These are phyloP conservation scores for Popillia japonica DNA, from an alignment of 1,140 invertebrate genomes.

Conservation along the genomic window DNA sequence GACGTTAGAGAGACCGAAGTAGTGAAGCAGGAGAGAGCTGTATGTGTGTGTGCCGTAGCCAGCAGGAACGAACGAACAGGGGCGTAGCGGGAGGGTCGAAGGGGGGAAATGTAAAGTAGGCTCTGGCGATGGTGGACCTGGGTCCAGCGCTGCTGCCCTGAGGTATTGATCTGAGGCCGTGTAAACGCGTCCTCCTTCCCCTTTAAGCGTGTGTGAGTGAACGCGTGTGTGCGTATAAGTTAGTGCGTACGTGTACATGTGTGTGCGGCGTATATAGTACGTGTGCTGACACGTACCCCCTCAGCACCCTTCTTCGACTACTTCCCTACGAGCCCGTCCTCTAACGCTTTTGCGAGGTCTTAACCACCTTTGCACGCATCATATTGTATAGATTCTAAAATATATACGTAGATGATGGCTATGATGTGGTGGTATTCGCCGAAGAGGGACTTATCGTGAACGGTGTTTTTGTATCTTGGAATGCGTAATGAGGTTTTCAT, in stretches of 20 bases:
- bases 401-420: too few species aligned
- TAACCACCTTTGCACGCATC: neutral
- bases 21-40: constrained; percentile 16
- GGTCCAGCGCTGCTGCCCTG: constrained; percentile 59
- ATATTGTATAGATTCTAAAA: neutral
- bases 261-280: constrained; percentile 6
- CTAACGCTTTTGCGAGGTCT: constrained; percentile 17
- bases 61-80: constrained; percentile 12
- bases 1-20: constrained; percentile 31
- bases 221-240: constrained; percentile 53
- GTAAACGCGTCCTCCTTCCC: constrained; percentile 14
- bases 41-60: constrained; percentile 19
- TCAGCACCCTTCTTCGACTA: too few species aligned
- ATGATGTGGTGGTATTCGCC: too few species aligned
- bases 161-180: constrained; percentile 59
- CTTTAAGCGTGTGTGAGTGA: constrained; percentile 47
- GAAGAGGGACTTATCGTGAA: too few species aligned
- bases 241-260: constrained; percentile 16
- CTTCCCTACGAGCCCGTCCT: neutral
- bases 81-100: constrained; percentile 42
- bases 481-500: too few species aligned
- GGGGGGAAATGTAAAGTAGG: constrained; percentile 59
- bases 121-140: constrained; percentile 58
- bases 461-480: too few species aligned
- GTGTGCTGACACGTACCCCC: constrained; percentile 9